Percentiles rank a stretch among this genome's conserved stretches.
Conservation (phyloP, 2,113 vertebrate species). For the Thryonomys swinderianus region DNA sequence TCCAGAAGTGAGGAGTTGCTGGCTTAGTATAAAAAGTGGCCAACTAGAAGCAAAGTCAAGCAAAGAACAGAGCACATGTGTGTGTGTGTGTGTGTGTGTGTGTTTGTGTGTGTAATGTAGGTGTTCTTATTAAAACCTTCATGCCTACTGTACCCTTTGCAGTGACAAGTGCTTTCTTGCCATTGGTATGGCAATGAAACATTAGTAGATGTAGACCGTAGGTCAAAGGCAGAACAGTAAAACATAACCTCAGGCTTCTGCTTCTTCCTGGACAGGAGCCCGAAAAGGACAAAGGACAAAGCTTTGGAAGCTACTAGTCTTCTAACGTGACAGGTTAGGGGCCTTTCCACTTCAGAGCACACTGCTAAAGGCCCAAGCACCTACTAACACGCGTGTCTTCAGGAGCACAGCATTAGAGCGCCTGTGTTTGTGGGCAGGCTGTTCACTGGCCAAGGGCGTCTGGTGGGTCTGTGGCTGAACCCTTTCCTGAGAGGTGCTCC, state of each 20-base stretch:
- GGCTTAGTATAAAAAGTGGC: neutral
- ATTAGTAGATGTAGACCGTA: constrained; percentile 11
- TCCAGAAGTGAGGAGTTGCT: neutral
- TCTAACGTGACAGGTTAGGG: neutral
- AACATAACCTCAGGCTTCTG: constrained; percentile 52
- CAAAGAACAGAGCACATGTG: neutral
- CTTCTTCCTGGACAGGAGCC: constrained; percentile 50
- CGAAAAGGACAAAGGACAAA: neutral
- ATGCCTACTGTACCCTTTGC: neutral
- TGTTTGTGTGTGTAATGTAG: neutral
- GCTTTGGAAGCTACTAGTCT: neutral
- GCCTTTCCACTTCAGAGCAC: neutral
- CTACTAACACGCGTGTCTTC: neutral
- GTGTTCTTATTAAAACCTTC: neutral
- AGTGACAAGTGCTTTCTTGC: constrained; percentile 26
- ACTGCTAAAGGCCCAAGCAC: neutral
- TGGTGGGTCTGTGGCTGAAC: neutral
- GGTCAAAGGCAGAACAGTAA: constrained; percentile 41
- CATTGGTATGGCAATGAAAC: neutral
- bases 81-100: neutral
- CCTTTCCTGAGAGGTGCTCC: neutral
- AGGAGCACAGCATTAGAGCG: neutral
- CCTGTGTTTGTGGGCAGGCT: neutral
- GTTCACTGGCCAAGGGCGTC: neutral
- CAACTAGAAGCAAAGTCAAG: neutral